Base-by-base conservation (phyloP, 2,113 vertebrate genomes). In the Burhinus bistriatus region DNA sequence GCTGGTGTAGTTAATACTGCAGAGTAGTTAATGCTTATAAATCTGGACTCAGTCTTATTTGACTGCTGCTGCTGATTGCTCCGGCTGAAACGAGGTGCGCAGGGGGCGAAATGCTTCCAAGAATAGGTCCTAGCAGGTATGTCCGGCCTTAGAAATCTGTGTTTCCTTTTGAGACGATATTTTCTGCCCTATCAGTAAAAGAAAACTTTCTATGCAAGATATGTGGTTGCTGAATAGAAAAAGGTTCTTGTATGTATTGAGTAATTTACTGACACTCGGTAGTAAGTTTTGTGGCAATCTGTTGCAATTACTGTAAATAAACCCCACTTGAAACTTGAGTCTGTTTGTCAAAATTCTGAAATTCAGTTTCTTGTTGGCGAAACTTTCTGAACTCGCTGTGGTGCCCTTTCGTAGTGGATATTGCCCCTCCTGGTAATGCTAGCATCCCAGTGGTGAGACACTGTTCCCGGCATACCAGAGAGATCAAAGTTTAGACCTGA, bases 281-380 rank as follows among this genome's bases (percentile, higher is more conserved):
- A 89, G 38, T 51, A 52, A 70, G 65, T 32, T 89, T 87, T 79
- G 87, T 96, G 81, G 83, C 84, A 95, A 91, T 42, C 45, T 49
- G 55, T 73, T 83, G 84, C 34, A 47, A 36, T 96, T 84, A 82
- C 86, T 84, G 75, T 76, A 97, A 97, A 94, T 95, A 96, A 97
- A 97, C 61, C 78, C 81, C 57, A 61, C 42, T 34, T 44, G 89
- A 95, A 97, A 95, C 71, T 42, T 87, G 65, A 89, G 47, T 93
- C 45, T 93, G 38, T 61, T 7, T 8, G 34, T 92, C 81, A 75
- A 26, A 82, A 78, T 95, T 95, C 94, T 15, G 83, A 65, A 93
- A 65, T 89, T 36, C 4, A 17, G 21, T n/a, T 87, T 91, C 65
- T 75, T 12, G 45, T 27, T 40, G 81, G 57, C 2, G 10, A 89